Evolutionary conservation across 2,888 invertebrate genomes (phyloP), one percentile per base, ranked within the genome.

Genomic region (Lapara coniferarum): DNA sequence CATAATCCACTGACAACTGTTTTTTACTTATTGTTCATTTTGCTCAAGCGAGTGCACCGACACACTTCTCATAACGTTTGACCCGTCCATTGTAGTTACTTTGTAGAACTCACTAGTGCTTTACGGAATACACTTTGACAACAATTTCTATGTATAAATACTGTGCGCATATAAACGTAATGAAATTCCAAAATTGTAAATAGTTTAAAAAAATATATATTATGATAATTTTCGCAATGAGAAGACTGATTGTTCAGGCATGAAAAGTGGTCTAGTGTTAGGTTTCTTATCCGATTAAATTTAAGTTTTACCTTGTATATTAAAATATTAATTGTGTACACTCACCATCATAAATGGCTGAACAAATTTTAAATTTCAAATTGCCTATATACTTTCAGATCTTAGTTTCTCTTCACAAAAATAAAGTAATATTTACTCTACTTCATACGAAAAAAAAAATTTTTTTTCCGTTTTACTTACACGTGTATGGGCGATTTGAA

Each of bases 201-300:
- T 88, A 89, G 79, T 82, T 80, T 81, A 81, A 80, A 82, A 75
- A 78, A 78, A 77, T 78, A 78, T 77, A 77, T 76, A 86, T 89
- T 89, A 91, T 88, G 85, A 89, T 90, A 91, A 92, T 91, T 91
- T 91, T 90, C 86, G 91, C 90, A 92, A 92, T 88, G 91, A 93
- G 91, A 93, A 93, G 93, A 93, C 93, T 93, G 93, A 93, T 89
- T 88, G 91, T 90, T 91, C 90, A 87, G 85, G 90, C 88, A 85
- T 89, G 91, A 87, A 82, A 81, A 85, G 87, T 88, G 91, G 86
- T 87, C 81, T 88, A 91, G 87, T 78, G 87, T 87, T 91, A 90
- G 87, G 84, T 89, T 88, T 84, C 83, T 85, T 86, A 87, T 85
- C 85, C 78, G 81, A 85, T 80, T 87, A 88, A 86, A 84, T 88